Evolutionary conservation across 2,888 invertebrate genomes (phyloP).

Genomic region (Hofmannophila pseudospretella): DNA sequence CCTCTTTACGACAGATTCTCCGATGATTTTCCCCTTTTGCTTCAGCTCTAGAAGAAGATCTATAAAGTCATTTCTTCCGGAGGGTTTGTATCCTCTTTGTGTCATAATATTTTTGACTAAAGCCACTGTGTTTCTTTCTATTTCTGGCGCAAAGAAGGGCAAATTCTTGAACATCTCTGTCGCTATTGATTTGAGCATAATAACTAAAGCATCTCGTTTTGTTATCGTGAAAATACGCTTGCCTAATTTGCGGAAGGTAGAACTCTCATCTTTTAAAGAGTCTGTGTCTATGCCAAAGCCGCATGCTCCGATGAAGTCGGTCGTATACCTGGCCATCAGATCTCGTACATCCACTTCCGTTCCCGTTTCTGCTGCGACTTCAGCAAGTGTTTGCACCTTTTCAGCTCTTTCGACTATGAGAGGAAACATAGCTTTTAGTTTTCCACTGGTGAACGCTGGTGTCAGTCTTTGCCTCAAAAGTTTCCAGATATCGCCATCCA

Average conservation of each 20-base stretch:
- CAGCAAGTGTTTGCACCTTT: constrained; percentile 32
- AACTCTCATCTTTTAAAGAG: constrained; percentile 51
- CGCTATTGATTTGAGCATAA: constrained; percentile 43
- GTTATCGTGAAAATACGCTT: constrained; percentile 51
- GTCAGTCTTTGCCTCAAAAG: constrained; percentile 58
- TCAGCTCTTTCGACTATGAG: constrained; percentile 56
- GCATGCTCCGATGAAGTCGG: constrained; percentile 63
- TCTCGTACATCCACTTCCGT: constrained; percentile 44
- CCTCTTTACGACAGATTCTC: constrained; percentile 27
- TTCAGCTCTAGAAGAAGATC: constrained; percentile 55
- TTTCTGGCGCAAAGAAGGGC: constrained; percentile 19
- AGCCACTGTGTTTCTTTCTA: constrained; percentile 17
- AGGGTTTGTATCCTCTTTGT: constrained; percentile 28
- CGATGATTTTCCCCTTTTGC: constrained; percentile 51
- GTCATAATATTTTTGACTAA: constrained; percentile 23
- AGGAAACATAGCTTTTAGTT: constrained; percentile 64
- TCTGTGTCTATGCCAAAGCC: constrained; percentile 65
- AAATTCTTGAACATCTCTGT: constrained; percentile 36
- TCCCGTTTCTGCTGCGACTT: constrained; percentile 37
- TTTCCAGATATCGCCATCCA: constrained; percentile 61
- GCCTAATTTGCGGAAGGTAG: constrained; percentile 57
- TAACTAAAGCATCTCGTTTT: constrained; percentile 37
- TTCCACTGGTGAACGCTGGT: constrained; percentile 59
- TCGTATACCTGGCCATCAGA: constrained; percentile 63
- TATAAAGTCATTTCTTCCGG: constrained; percentile 62